Base-by-base conservation (phyloP, 37 sponge, comb jelly and placozoan species). In the Diacarnus erythraeanus region DNA sequence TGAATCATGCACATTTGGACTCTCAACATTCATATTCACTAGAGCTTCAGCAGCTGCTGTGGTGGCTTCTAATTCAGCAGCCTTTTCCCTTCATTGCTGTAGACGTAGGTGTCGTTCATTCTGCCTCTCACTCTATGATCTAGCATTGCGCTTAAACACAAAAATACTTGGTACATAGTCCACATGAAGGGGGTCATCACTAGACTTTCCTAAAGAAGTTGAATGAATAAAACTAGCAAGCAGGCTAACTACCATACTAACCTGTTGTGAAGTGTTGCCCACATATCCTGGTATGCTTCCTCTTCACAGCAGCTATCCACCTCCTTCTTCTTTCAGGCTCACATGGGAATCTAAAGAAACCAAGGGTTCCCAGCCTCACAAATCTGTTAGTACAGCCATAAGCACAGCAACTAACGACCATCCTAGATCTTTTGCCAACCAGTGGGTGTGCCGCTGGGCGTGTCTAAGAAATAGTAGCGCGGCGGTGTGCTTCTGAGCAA, bases 131-230 rank as follows among this genome's bases (percentile, higher is more conserved):
- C 23, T 25, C 23, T 17, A 25, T 25, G 23, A 26, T 25, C 22
- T 60, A n/a, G 61, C 27, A 60, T 5, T 60, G 4, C 4, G 61
- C 61, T 60, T 20, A 25, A 26, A 60, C 3, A 25, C 61, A 60
- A 60, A 60, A 25, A 60, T 25, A 6, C 61, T 60, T 60, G 61
- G 61, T 25, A 60, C 61, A 60, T 60, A 59, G 59, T 30, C 51
- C 51, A 47, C 51, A 47, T 47, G 51, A 47, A 47, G 51, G 51
- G 51, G 51, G 12, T 47, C 51, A 47, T 47, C 51, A 47, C 51
- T 47, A 47, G 51, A 12, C 12, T 47, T 47, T 12, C 51, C 51
- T 47, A 47, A 47, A 47, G 12, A 47, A 12, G 6, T 47, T 12
- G 12, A 15, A 47, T 6, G 10, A 15, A 6, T 15, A 47, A 47